Base-by-base conservation (phyloP, 2,888 invertebrate genomes). In the Campoletis raptor region DNA sequence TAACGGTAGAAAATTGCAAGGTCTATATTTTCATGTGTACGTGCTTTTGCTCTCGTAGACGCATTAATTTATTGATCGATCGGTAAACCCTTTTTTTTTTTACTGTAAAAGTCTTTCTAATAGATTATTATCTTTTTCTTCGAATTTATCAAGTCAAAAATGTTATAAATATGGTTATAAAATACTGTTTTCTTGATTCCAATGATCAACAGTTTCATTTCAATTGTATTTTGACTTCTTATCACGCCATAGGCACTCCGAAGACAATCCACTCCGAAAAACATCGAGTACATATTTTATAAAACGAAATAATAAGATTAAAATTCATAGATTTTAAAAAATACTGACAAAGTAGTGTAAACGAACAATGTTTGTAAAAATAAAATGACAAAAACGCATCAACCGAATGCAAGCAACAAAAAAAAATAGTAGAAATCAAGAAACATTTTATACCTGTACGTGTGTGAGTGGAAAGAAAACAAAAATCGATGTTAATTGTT, bases 371-470 rank as follows among this genome's bases (percentile, higher is more conserved):
- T 21, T 73, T n/a, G n/a, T n/a, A 37, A 72, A 40, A 73, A 57
- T 54, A 54, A 57, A 37, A 61, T 40, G 64, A n/a, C 40, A 74
- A 67, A 57, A 67, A 40, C 24, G 57, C 21, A 79, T 76, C 45
- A 21, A 52, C 52, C n/a, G 2, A 48, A 52, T 85, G 21, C 21
- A 64, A 7, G 64, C 18, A 24, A 42, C 48, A 54, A 52, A 54
- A 67, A 52, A 67, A 67, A 30, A 36, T 18, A 30, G 30, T 30
- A 61, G 24, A 61, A 6, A 30, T 30, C 24, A 61, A 15, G 30
- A 70, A 79, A 78, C 57, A 81, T 78, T 87, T 78, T 83, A 76
- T 80, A 83, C 85, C 79, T 77, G 57, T 78, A 74, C 74, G 83
- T 87, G 81, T 78, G 81, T 78, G 80, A 72, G 45, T 48, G 57